Evolutionary conservation across 1,140 invertebrate species (phyloP).

Genomic region (Pogonomyrmex barbatus): DNA sequence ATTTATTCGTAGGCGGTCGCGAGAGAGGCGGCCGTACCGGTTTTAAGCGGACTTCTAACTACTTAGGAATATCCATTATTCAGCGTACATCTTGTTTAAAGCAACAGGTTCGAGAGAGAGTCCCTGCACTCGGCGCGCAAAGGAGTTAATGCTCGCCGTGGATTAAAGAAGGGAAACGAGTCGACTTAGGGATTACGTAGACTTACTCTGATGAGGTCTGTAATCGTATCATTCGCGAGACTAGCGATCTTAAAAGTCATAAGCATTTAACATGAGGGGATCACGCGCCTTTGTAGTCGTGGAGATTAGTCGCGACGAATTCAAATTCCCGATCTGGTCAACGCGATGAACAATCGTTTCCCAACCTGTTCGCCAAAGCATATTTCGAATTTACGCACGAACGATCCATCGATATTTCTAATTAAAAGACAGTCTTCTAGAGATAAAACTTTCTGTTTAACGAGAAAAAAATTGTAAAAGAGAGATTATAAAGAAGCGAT

Average conservation of each 20-base stretch:
- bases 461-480: conserved; percentile 17
- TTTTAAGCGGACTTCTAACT: conserved; percentile 77
- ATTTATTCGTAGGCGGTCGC: conserved; percentile 64
- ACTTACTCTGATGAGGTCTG: conserved; percentile 74
- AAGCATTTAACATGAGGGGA: conserved; percentile 40
- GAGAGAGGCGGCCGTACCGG: conserved; percentile 56
- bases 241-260: conserved; percentile 60
- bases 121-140: conserved; percentile 68
- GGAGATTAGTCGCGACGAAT: conserved; percentile 20
- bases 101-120: conserved; percentile 82
- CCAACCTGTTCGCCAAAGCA: neutral
- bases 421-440: conserved; percentile 14
- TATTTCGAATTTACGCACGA: neutral
- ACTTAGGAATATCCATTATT: conserved; percentile 83
- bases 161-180: conserved; percentile 81
- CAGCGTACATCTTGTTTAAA: conserved; percentile 83
- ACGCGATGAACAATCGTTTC: conserved; percentile 15
- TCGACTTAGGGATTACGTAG: conserved; percentile 77
- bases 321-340: conserved; percentile 25
- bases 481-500: neutral
- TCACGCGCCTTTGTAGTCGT: conserved; percentile 14
- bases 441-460: neutral
- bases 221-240: conserved; percentile 67
- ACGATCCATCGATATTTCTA: neutral
- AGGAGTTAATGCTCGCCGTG: conserved; percentile 80